Conservation (phyloP, 2,797 vertebrate genomes). For the Apogon hyalosoma region DNA sequence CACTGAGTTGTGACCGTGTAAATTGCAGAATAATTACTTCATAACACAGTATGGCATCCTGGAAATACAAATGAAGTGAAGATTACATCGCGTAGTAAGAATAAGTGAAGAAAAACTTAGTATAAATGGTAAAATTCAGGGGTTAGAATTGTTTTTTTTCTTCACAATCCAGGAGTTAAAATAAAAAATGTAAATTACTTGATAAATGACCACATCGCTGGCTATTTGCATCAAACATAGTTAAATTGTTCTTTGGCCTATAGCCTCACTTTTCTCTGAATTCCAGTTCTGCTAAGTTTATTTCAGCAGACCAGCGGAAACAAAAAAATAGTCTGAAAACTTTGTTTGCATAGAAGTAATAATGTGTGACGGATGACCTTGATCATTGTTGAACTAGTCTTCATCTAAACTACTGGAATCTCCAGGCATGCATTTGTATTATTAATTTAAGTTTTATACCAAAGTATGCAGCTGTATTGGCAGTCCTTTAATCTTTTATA, state of each 20-base stretch:
- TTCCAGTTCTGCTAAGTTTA: slow-evolving; percentile 11
- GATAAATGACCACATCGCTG: slow-evolving; percentile 11
- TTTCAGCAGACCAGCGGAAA: not conserved
- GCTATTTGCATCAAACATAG: slow-evolving; percentile 4
- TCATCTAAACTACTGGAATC: not conserved
- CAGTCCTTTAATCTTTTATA: no score
- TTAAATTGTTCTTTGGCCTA: slow-evolving; percentile 6
- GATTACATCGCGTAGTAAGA: not conserved
- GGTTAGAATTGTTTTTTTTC: not conserved
- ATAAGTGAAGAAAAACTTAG: not conserved
- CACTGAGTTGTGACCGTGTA: no score
- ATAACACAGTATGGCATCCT: no score
- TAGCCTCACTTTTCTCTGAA: slow-evolving; percentile 18
- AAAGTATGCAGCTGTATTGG: no score
- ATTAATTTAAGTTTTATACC: no score
- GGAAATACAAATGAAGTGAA: not conserved
- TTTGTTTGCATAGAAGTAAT: slow-evolving; percentile 1
- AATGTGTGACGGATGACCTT: not conserved
- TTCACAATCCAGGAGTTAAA: slow-evolving; percentile 4
- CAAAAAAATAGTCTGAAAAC: slow-evolving; percentile 10
- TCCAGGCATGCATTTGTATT: no score
- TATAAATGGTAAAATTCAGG: not conserved
- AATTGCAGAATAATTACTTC: no score
- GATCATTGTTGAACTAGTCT: not conserved
- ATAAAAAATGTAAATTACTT: slow-evolving; percentile 14